Evolutionary conservation across 2,888 invertebrate species (phyloP), one percentile per base, ranked within the genome.

Genomic region (Mamestra brassicae): DNA sequence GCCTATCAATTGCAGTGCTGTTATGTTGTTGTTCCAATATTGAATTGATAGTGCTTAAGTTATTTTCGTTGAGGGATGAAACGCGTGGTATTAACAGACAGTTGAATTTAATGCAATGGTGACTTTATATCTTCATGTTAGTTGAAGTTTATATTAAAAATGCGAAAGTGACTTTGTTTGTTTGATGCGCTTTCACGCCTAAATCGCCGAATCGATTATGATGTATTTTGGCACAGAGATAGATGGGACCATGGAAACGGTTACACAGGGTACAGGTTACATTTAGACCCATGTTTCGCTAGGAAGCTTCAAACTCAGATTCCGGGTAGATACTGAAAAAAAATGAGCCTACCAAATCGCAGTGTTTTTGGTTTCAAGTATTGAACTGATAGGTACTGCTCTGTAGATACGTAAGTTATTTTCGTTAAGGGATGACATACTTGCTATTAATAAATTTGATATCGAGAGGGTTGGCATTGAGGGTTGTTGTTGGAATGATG

Each of bases 1-100:
- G 26, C n/a, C 57, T 52, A 64, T 75, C 63, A 66, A 71, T 63
- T 45, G 73, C 77, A 73, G 61, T 71, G 57, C 68, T 74, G 62
- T 67, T 62, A 52, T 42, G 57, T 71, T 74, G 67, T 68, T 60
- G 52, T 42, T 71, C 47, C 55, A 55, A 62, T 52, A 26, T 47
- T 63, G 0, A 15, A 50, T 34, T 2, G 11, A 60, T 57, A 50
- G 26, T 71, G 7, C n/a, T 50, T 61, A 68, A 26, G 26, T 26
- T 26, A 26, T 71, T 75, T 61, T 62, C 10, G 61, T 26, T 11
- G n/a, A 17, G 11, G 42, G 50, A 34, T 64, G n/a, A 55, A 50
- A 10, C n/a, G 55, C 0, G 52, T 17, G 0, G 2, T 61, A 55
- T 15, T 55, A 50, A 52, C 17, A 36, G 36, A 76, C 8, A 54